These are phyloP conservation scores for Columbina picui DNA, from an alignment of 2,113 vertebrate genomes.

Conservation along the genomic window DNA sequence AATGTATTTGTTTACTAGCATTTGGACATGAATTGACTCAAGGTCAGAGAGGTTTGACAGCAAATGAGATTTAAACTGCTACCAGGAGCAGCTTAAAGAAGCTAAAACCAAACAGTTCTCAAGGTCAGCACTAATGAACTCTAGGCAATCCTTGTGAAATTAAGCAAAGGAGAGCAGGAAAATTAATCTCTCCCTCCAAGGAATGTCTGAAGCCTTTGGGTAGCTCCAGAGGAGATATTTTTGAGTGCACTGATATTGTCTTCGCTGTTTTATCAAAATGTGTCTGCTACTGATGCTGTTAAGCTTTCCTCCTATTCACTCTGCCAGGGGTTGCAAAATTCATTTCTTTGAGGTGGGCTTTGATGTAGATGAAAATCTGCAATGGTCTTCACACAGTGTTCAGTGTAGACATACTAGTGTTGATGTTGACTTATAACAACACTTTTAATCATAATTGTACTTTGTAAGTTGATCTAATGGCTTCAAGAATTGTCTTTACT, in stretches of 20 bases:
- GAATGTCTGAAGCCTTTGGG: background rate
- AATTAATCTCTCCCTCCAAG: background rate
- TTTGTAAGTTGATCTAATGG: background rate
- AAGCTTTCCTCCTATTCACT: background rate
- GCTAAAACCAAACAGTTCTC: background rate
- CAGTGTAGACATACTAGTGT: background rate
- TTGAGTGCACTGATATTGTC: background rate
- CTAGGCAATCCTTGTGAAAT: background rate
- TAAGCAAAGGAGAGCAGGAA: background rate
- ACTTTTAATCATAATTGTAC: background rate
- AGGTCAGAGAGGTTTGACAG: conserved; percentile 12
- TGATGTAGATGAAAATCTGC: background rate
- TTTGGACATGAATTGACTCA: conserved; percentile 4
- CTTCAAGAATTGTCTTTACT: background rate
- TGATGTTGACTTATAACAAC: background rate
- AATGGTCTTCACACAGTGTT: background rate
- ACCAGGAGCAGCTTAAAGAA: background rate
- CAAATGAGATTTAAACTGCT: background rate
- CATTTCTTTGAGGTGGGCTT: background rate
- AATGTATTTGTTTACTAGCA: background rate
- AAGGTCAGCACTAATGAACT: background rate
- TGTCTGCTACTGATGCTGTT: background rate
- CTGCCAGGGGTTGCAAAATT: background rate
- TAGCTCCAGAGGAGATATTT: background rate
- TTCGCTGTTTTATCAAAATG: background rate